A percentile compares a stretch with the other conserved stretches of the same genome.
These are phyloP conservation scores for Elgaria multicarinata DNA, from an alignment of 2,113 vertebrate species.

Conservation along the genomic window DNA sequence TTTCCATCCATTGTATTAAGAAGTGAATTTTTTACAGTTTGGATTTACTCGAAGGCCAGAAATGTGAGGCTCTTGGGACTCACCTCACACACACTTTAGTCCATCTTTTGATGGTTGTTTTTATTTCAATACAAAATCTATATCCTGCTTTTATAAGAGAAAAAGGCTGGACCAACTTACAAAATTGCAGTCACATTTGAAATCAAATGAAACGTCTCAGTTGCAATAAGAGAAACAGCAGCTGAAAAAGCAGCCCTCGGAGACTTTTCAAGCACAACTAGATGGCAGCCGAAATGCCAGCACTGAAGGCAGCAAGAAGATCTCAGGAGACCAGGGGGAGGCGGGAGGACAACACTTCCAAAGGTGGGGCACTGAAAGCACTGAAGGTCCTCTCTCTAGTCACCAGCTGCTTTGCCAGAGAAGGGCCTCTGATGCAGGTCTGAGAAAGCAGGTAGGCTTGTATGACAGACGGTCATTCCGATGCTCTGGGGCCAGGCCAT, in stretches of 20 bases:
- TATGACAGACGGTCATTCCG: background rate
- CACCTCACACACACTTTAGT: background rate
- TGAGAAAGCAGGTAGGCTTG: background rate
- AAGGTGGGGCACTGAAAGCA: background rate
- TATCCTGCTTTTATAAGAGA: background rate
- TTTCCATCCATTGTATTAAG: background rate
- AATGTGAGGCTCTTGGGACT: background rate
- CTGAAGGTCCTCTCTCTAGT: background rate
- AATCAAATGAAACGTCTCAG: background rate
- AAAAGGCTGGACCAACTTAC: background rate
- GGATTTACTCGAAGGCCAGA: background rate
- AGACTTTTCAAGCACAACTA: background rate
- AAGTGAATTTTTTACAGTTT: background rate
- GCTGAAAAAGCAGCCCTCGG: background rate
- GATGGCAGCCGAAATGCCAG: background rate
- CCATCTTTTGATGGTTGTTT: background rate
- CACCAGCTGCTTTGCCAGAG: background rate
- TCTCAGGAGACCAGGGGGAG: background rate
- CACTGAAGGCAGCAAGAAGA: background rate
- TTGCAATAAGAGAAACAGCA: background rate
- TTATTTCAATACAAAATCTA: background rate
- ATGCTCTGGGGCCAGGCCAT: background rate
- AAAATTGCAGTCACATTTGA: background rate
- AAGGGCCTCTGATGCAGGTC: background rate
- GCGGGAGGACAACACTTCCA: background rate